Evolutionary conservation across 2,797 vertebrate species (phyloP), one percentile per base, ranked within the genome.

Genomic region (Neopelma chrysocephalum): DNA sequence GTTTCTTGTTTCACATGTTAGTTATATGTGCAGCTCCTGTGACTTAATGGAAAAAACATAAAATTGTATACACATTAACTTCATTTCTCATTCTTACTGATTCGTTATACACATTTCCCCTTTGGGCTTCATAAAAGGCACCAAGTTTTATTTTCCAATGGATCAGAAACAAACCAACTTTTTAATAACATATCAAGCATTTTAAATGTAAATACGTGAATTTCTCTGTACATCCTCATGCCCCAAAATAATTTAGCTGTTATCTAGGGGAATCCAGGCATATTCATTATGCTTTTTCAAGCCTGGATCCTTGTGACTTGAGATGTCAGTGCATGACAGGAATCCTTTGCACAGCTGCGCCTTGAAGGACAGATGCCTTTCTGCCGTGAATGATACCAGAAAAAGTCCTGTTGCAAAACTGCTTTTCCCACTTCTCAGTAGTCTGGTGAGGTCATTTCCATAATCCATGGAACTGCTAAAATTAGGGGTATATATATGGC

Each of bases 331-430:
- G 70, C 77, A 54, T 87, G 90, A 84, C 88, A 53, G 36, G 51
- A 81, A 70, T 61, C 60, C 56, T 95, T 92, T 62, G 61, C 40
- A 68, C 80, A 90, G 62, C 82, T 92, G 68, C 68, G 75, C 77
- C 43, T 71, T 84, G 79, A 90, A 96, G 80, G 90, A 87, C 64
- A 84, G 75, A 68, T 86, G 90, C 29, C 57, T 90, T 90, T 95
- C 88, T 90, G 58, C 42, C 3, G 5, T 45, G 85, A 90, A 47
- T 15, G 18, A 77, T 31, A 68, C 32, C 29, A 87, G 65, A 78
- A 90, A 78, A 91, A 75, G 68, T 84, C 53, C 15, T 80, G 16
- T 50, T 81, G 51, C 38, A 57, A 72, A 90, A 62, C 36, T 45
- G 21, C 1, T 82, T 94, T 93, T 84, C 17, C 15, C 34, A 47